Evolutionary conservation across 92 coral and sea anemone species (phyloP).

Genomic region (Zoanthus gigantus): DNA sequence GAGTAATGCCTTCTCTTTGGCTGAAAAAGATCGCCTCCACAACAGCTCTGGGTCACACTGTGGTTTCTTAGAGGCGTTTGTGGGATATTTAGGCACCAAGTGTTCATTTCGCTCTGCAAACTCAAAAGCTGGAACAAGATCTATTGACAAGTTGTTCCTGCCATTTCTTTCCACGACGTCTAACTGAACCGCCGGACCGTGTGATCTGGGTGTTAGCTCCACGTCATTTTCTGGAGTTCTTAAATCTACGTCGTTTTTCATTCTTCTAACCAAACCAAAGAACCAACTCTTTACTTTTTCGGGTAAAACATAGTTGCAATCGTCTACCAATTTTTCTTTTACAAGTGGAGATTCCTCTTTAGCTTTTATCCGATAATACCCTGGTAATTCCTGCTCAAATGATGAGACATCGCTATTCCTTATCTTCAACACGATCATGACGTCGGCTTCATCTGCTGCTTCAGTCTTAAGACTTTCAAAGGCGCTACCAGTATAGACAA

Average conservation of each 20-base stretch:
- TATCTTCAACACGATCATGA: slow-evolving; percentile 74
- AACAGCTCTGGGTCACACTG: slow-evolving; percentile 41
- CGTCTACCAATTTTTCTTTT: slow-evolving; percentile 45
- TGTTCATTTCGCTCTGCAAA: slow-evolving; percentile 48
- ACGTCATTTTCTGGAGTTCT: slow-evolving; percentile 25
- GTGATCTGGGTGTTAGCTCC: slow-evolving; percentile 57
- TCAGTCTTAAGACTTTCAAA: slow-evolving; percentile 85
- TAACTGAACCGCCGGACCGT: slow-evolving; percentile 88
- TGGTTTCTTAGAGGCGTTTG: background rate
- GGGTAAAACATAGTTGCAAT: slow-evolving; percentile 59
- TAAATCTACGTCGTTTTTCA: slow-evolving; percentile 48
- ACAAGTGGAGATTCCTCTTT: slow-evolving; percentile 47
- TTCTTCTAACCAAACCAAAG: slow-evolving; percentile 61
- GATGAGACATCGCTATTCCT: slow-evolving; percentile 50
- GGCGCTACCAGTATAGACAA: slow-evolving; percentile 82
- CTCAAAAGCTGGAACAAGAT: slow-evolving; percentile 77
- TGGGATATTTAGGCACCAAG: slow-evolving; percentile 32
- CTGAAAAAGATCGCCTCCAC: slow-evolving; percentile 76
- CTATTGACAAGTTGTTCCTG: slow-evolving; percentile 69
- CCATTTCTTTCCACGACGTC: slow-evolving; percentile 60
- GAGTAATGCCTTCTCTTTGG: slow-evolving; percentile 60
- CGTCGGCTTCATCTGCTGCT: slow-evolving; percentile 89
- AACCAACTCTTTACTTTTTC: slow-evolving; percentile 75
- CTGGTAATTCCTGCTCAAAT: slow-evolving; percentile 40
- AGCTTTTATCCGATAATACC: slow-evolving; percentile 69